Evolutionary conservation across 2,797 vertebrate genomes (phyloP).

Genomic region (Falco biarmicus): DNA sequence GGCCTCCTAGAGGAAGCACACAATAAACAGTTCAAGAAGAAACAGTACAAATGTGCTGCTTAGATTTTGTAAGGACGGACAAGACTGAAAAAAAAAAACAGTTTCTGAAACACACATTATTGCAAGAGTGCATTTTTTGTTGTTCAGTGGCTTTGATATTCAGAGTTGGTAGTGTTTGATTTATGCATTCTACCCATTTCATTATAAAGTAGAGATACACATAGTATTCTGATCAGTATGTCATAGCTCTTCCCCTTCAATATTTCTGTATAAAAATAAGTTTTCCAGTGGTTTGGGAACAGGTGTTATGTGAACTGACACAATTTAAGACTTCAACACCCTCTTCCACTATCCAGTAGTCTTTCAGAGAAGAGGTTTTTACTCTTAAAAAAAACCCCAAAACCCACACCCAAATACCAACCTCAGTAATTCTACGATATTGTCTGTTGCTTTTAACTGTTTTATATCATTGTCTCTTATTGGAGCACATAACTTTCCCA

Average conservation of each 20-base stretch:
- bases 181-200: not conserved
- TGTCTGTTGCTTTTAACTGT: slow-evolving; percentile 84
- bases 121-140: not conserved
- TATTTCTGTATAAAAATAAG: not conserved
- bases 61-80: not conserved
- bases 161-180: not conserved
- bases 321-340: not conserved
- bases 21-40: not conserved
- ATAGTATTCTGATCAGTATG: not conserved
- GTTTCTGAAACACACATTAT: not conserved
- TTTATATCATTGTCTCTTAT: slow-evolving; percentile 87
- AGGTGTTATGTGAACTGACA: not conserved
- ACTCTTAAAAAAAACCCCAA: not conserved
- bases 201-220: not conserved
- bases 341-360: not conserved
- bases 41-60: not conserved
- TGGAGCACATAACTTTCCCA: slow-evolving; percentile 92
- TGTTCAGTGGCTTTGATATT: not conserved
- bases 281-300: not conserved
- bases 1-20: not conserved
- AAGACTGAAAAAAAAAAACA: not conserved
- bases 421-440: slow-evolving; percentile 87
- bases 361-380: not conserved
- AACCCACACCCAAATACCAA: slow-evolving; percentile 38
- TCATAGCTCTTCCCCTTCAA: not conserved